These are phyloP conservation scores for Lynx canadensis DNA, from an alignment of 2,113 vertebrate genomes.

Conservation along the genomic window DNA sequence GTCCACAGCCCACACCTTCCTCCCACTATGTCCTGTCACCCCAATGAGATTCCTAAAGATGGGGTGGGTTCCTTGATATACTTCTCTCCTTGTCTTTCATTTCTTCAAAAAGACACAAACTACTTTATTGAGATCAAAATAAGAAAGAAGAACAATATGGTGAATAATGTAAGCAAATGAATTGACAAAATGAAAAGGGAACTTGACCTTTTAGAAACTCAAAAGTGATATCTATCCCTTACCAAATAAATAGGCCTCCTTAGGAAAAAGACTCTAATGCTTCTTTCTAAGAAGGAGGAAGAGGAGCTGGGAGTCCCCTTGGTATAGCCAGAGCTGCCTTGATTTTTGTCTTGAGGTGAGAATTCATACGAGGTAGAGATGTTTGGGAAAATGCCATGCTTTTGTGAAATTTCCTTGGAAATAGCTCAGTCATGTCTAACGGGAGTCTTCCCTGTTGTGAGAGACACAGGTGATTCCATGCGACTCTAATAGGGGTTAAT, in stretches of 20 bases:
- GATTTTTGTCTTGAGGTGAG: background rate
- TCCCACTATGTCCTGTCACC: background rate
- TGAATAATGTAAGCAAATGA: background rate
- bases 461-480: background rate
- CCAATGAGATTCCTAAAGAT: background rate
- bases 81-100: background rate
- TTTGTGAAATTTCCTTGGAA: background rate
- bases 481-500: background rate
- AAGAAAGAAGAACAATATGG: background rate
- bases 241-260: background rate
- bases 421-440: background rate
- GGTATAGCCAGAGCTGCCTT: background rate
- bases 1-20: background rate
- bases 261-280: background rate
- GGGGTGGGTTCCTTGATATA: background rate
- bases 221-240: background rate
- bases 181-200: background rate
- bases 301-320: background rate
- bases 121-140: background rate
- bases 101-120: background rate
- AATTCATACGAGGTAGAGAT: background rate
- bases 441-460: background rate
- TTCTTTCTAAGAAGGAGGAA: background rate
- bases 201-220: constrained; percentile 7
- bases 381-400: background rate